Base-by-base conservation (phyloP, 1,140 invertebrate species). In the Orussus abietinus region DNA sequence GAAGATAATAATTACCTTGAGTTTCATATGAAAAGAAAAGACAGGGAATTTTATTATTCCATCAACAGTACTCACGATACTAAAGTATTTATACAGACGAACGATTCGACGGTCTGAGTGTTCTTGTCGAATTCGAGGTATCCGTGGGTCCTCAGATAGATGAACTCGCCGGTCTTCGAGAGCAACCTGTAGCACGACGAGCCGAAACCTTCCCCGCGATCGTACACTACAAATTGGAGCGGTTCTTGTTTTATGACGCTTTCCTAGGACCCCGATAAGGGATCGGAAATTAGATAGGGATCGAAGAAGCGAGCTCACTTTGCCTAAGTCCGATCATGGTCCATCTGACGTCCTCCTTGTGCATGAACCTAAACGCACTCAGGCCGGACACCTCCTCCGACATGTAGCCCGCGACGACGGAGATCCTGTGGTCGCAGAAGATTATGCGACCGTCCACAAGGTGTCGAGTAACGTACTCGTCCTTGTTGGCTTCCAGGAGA, bases 391-490 rank as follows among this genome's bases (percentile, higher is more conserved):
- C 85, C 71, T 92, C 89, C 36, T 87, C 81, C 1, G 81, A 81
- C 80, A 92, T 80, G 62, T 91, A 91, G 1, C 90, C 90, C 18
- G 88, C 86, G 1, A 91, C 83, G 11, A 87, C 74, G 0, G 88
- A 85, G 44, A 93, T 90, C 49, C 89, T 79, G 47, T 92, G 88
- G 68, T 94, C 90, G 42, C 85, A 85, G 50, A 84, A 85, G 21
- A 92, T 82, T 40, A 93, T 92, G 38, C 83, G 76, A 1, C 89
- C 89, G 62, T 92, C 87, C 12, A 89, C 77, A 17, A 88, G 75
- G 66, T 93, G 90, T 13, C 89, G 72, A 0, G 90, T 92, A 10
- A 86, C 78, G 60, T 92, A 94, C 64, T 92, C 89, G 66, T 91
- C 83, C 42, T 81, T 81, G 34, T 79, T 83, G 2, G 84, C 80